phyloP scores from a whole-genome alignment of 2,888 invertebrate genomes.

The Dicyrtoma fusca region DNA sequence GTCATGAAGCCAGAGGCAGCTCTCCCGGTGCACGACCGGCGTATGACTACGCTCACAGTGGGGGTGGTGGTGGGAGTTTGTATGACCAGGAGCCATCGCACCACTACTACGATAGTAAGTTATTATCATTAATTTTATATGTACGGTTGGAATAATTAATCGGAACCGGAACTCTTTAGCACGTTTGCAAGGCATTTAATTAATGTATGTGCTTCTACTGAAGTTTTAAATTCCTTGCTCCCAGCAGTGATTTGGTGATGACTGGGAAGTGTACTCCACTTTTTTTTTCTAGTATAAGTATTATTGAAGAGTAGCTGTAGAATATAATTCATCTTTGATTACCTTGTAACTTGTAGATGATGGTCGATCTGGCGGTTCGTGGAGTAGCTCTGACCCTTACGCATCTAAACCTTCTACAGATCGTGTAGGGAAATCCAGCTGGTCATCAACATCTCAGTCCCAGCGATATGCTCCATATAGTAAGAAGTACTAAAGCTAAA shows the following conservation, averaged over 20 bases:
- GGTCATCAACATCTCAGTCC: slow-evolving; percentile 25
- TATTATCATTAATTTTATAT: neutral
- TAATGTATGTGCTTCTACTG: too few species aligned
- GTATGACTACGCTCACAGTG: slow-evolving; percentile 24
- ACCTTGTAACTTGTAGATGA: slow-evolving; percentile 8
- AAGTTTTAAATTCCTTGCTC: too few species aligned
- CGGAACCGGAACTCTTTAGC: too few species aligned
- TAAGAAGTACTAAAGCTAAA: slow-evolving; percentile 26
- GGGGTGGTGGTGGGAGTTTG: slow-evolving; percentile 3
- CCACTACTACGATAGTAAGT: slow-evolving; percentile 36
- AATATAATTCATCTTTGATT: neutral
- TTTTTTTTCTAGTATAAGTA: too few species aligned
- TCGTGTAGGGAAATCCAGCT: slow-evolving; percentile 18
- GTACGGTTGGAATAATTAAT: too few species aligned
- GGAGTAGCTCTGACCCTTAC: slow-evolving; percentile 24
- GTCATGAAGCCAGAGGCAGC: slow-evolving; percentile 4
- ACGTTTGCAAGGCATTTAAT: too few species aligned
- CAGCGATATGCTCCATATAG: slow-evolving; percentile 36
- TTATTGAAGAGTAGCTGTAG: too few species aligned
- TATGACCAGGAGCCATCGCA: slow-evolving; percentile 36
- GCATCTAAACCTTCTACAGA: slow-evolving; percentile 26
- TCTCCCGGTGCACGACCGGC: slow-evolving; percentile 14
- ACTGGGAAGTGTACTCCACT: too few species aligned
- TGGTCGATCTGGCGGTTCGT: slow-evolving; percentile 19
- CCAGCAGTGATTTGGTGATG: too few species aligned